These are phyloP conservation scores for Nixonia krombeini DNA, from an alignment of 1,140 invertebrate species.

Conservation along the genomic window DNA sequence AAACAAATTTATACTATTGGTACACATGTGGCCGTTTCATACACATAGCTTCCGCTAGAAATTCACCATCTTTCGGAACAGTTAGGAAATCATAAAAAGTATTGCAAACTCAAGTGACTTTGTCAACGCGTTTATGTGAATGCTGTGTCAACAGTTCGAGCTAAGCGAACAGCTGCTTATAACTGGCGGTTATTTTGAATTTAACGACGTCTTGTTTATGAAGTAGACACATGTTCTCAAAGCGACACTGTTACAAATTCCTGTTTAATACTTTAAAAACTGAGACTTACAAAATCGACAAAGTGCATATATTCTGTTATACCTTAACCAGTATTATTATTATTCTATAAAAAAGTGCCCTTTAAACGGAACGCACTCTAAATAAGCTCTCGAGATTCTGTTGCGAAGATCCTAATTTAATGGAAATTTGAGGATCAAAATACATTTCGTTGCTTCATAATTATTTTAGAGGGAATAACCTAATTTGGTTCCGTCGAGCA, in stretches of 20 bases:
- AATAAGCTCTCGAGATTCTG: neutral
- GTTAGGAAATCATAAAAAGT: constrained; percentile 65
- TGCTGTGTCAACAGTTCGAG: constrained; percentile 65
- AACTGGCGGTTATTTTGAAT: constrained; percentile 62
- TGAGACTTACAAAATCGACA: constrained; percentile 10
- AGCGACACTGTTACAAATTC: constrained; percentile 32
- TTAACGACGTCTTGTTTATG: constrained; percentile 66
- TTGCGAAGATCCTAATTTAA: constrained; percentile 41
- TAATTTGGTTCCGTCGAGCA: constrained; percentile 48
- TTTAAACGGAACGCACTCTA: too few relatives aligned
- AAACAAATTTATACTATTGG: too few relatives aligned
- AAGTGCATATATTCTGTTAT: constrained; percentile 11
- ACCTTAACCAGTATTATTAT: too few relatives aligned
- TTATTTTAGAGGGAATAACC: constrained; percentile 40
- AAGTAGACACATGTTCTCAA: constrained; percentile 40
- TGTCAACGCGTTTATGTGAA: constrained; percentile 69
- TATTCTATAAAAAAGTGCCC: too few relatives aligned
- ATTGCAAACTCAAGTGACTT: constrained; percentile 55
- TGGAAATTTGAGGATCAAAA: constrained; percentile 31
- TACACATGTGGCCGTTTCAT: too few relatives aligned
- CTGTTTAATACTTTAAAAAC: constrained; percentile 22
- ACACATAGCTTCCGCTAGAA: neutral
- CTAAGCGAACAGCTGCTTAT: constrained; percentile 63
- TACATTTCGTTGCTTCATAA: constrained; percentile 25
- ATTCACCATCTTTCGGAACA: constrained; percentile 29